These are phyloP conservation scores for Pelodiscus sinensis DNA, from an alignment of 2,113 vertebrate genomes.

Conservation along the genomic window DNA sequence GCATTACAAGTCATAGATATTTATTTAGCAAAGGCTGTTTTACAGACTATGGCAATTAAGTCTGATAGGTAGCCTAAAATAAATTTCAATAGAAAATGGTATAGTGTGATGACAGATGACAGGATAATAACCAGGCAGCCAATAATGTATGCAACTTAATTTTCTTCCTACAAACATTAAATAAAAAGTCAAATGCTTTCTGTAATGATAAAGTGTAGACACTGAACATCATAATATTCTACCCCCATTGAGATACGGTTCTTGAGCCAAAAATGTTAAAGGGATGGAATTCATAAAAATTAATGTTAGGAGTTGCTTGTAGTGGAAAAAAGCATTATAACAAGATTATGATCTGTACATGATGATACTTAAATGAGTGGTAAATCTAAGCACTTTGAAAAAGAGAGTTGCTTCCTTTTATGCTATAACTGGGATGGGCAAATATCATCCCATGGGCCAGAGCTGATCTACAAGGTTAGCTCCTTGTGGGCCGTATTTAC, in stretches of 20 bases:
- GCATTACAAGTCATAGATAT: not conserved
- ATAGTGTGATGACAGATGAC: not conserved
- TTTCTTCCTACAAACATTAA: not conserved
- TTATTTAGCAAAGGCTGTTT: not conserved
- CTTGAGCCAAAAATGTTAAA: not conserved
- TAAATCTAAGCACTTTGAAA: not conserved
- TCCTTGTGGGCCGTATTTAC: too few relatives aligned
- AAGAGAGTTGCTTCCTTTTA: not conserved
- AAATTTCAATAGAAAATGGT: not conserved
- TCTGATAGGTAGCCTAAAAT: not conserved
- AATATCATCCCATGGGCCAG: too few relatives aligned
- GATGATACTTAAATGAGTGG: not conserved
- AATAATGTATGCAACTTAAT: not conserved
- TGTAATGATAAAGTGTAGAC: not conserved
- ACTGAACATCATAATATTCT: not conserved
- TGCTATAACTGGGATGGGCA: not conserved
- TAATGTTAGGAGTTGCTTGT: not conserved
- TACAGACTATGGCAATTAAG: not conserved
- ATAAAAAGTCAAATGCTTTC: not conserved
- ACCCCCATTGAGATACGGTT: not conserved
- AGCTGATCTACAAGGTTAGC: too few relatives aligned
- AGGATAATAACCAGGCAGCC: not conserved
- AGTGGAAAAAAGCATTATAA: not conserved
- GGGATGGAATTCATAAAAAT: not conserved
- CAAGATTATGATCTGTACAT: not conserved